phyloP scores from a whole-genome alignment of 1,140 invertebrate genomes.

The Brachionus sp. region DNA sequence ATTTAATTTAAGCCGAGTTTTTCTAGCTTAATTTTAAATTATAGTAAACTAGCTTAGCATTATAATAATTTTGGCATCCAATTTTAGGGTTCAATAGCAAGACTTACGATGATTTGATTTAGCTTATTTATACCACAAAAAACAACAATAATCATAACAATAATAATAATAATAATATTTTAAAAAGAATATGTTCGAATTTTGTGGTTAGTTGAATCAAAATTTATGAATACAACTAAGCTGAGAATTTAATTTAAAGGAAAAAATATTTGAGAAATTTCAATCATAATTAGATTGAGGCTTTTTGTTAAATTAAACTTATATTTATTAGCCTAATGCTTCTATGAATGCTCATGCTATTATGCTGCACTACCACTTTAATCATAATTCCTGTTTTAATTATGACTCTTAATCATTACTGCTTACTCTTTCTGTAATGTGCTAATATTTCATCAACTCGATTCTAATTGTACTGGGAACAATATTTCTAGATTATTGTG shows the following conservation, averaged over 20 bases:
- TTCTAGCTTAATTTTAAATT: background rate
- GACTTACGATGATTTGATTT: background rate
- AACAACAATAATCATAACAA: background rate
- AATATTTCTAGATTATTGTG: background rate
- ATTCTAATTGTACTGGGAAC: background rate
- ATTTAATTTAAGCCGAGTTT: background rate
- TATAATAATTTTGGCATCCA: background rate
- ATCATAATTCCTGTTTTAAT: background rate
- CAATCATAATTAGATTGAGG: conserved; percentile 40
- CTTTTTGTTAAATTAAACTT: conserved; percentile 20
- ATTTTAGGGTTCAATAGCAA: background rate
- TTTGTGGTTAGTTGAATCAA: background rate
- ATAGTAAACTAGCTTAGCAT: background rate
- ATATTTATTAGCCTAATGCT: background rate
- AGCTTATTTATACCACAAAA: background rate
- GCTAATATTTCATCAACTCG: background rate
- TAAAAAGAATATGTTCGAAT: background rate
- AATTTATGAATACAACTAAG: background rate
- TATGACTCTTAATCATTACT: background rate
- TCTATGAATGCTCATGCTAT: background rate
- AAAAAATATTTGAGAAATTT: background rate
- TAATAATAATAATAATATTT: background rate
- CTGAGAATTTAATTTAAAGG: conserved; percentile 3
- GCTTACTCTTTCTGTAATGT: background rate
- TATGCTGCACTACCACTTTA: background rate